Evolutionary conservation across 2,113 vertebrate species (phyloP), one percentile per base, ranked within the genome.

Genomic region (Rhabdornis inornatus): DNA sequence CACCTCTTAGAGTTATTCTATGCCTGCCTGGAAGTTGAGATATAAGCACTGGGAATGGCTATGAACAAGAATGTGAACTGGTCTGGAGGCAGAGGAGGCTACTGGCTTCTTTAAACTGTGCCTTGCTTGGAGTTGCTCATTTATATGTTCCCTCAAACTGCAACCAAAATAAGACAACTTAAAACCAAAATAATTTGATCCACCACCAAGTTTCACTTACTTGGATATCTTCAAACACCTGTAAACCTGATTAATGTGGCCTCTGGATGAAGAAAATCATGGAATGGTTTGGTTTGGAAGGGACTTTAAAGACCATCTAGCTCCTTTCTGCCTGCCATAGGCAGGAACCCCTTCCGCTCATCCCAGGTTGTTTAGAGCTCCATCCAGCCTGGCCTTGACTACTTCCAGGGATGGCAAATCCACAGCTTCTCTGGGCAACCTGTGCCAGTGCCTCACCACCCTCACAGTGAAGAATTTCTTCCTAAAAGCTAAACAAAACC

Each of bases 351-450:
- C 8, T 75, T 60, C 9, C 13, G 25, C 28, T 52, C 39, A n/a
- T 1, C 3, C 13, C 21, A 68, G 11, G 11, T 4, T 68, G 24
- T 9, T 75, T 39, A 82, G 8, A 75, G 20, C 30, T 10, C 16
- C 9, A 40, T 68, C n/a, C 24, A 60, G 2, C 2, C 39, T 47
- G 24, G 3, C 10, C 45, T 40, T 45, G 39, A 44, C 21, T 16
- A 30, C 11, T 68, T 18, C 45, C 61, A 83, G 40, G 11, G 9
- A 31, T 60, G 39, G 25, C 16, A 7, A 33, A 83, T 6, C 24
- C 10, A 8, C 2, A 12, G 0, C 17, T 39, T 35, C 17, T 61
- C 40, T 22, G n/a, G 7, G 1, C 9, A 75, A 25, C 7, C 47
- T 47, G 5, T 68, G 9, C 30, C 39, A 45, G 5, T 53, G n/a